Base-by-base conservation (phyloP, 2,113 vertebrate genomes). In the Lepus timidus region DNA sequence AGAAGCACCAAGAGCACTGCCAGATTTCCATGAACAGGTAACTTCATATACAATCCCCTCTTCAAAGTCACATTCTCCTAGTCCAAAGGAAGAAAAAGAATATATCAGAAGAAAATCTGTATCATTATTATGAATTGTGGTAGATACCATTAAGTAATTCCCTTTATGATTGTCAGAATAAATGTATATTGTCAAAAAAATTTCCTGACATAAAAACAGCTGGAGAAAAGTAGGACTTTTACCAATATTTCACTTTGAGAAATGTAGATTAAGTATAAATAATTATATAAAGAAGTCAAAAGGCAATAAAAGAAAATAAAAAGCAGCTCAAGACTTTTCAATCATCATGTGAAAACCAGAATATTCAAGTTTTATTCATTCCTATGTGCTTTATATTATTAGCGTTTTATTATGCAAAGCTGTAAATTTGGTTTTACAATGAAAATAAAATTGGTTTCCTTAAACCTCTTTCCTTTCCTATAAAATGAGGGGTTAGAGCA, bases 301-400 rank as follows among this genome's bases (percentile, higher is more conserved):
- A 96, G 85, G 96, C 52, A 88, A 95, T 93, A 92, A 97, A 96
- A 93, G 83, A 95, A 97, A 96, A 94, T 90, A 79, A 95, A 97
- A 97, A 93, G 68, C 92, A 96, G 78, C 39, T 96, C 90, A 74
- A 88, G 68, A 91, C 23, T 93, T 75, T 93, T 94, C 92, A 94
- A 27, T 94, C 92, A 92, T 88, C 61, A 97, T 94, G 51, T 71
- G 0, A 85, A 95, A 95, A 85, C 70, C 78, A 68, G 74, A 95
- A 90, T 92, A 61, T 92, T 95, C 70, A 85, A 90, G 90, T 76
- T 96, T 90, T 95, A 96, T 92, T 96, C 74, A 6, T 86, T 95
- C 49, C 36, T 95, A 22, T 80, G 74, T 65, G 83, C 70, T 64
- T 92, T 91, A 88, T 93, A 86, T 81, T 86, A 88, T 94, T 96